Evolutionary conservation across 1,140 invertebrate genomes (phyloP).

Genomic region (Brachionus rotundiformis): DNA sequence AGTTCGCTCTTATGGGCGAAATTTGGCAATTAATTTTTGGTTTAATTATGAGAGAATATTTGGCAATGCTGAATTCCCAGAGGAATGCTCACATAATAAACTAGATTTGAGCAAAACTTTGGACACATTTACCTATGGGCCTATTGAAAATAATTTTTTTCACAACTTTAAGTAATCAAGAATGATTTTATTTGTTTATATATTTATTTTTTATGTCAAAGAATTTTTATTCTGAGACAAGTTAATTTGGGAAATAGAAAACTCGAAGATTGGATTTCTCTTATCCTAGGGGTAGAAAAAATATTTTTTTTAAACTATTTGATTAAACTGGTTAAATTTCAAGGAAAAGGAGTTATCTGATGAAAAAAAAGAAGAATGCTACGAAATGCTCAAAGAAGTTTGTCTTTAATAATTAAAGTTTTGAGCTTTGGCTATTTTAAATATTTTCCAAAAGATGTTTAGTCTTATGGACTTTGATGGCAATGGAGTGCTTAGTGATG

Average conservation of each 20-base stretch:
- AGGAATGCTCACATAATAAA: slow-evolving; percentile 33
- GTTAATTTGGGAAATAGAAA: slow-evolving; percentile 34
- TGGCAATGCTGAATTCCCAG: neutral
- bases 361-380: neutral
- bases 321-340: neutral
- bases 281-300: slow-evolving; percentile 19
- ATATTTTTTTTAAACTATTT: neutral
- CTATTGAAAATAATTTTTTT: neutral
- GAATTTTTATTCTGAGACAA: slow-evolving; percentile 41
- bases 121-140: slow-evolving; percentile 1
- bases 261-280: slow-evolving; percentile 6
- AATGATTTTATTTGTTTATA: neutral
- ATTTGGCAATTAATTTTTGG: slow-evolving; percentile 63
- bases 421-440: neutral
- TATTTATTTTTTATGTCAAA: neutral
- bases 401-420: neutral
- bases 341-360: neutral
- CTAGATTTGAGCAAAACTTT: slow-evolving; percentile 26
- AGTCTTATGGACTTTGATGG: slow-evolving; percentile 37
- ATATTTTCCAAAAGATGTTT: slow-evolving; percentile 32
- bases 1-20: slow-evolving; percentile 60
- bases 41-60: slow-evolving; percentile 53
- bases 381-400: neutral
- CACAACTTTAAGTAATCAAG: slow-evolving; percentile 38
- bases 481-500: neutral